phyloP scores from a whole-genome alignment of 1,140 invertebrate species.

The Drosophila obscura region DNA sequence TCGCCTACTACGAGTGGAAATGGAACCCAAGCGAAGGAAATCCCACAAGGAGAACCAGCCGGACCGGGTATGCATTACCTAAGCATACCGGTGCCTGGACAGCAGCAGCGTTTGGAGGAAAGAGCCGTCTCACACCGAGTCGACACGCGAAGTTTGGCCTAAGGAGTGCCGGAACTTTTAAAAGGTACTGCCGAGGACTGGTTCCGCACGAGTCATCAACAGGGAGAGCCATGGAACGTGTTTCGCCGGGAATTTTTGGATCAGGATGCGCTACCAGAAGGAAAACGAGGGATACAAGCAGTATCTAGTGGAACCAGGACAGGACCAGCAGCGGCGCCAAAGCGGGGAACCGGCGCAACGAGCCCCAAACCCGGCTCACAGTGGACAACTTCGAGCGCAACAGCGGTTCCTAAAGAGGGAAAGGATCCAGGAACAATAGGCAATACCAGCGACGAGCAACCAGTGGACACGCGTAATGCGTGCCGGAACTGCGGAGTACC shows the following conservation, averaged over 20 bases:
- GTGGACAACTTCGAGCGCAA: background rate
- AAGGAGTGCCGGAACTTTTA: too few relatives aligned
- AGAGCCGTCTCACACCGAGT: too few relatives aligned
- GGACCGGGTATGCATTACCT: too few relatives aligned
- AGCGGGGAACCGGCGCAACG: background rate
- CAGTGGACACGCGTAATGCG: background rate
- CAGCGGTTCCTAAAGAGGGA: background rate
- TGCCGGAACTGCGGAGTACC: constrained; percentile 1
- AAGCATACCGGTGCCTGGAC: too few relatives aligned
- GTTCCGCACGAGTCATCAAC: constrained; percentile 3
- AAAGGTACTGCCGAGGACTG: background rate
- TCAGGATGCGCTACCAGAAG: background rate
- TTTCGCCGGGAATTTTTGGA: background rate
- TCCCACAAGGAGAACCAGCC: too few relatives aligned
- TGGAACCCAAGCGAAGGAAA: too few relatives aligned
- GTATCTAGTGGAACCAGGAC: background rate
- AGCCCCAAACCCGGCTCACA: background rate
- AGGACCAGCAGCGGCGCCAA: background rate
- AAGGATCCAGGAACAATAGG: background rate
- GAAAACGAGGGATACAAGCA: background rate
- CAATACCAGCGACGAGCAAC: background rate
- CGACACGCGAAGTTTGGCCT: too few relatives aligned
- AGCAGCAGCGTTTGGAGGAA: too few relatives aligned
- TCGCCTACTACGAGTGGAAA: too few relatives aligned
- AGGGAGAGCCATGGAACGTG: background rate